Evolutionary conservation across 2,888 invertebrate genomes (phyloP).

Genomic region (Acronicta alni): DNA sequence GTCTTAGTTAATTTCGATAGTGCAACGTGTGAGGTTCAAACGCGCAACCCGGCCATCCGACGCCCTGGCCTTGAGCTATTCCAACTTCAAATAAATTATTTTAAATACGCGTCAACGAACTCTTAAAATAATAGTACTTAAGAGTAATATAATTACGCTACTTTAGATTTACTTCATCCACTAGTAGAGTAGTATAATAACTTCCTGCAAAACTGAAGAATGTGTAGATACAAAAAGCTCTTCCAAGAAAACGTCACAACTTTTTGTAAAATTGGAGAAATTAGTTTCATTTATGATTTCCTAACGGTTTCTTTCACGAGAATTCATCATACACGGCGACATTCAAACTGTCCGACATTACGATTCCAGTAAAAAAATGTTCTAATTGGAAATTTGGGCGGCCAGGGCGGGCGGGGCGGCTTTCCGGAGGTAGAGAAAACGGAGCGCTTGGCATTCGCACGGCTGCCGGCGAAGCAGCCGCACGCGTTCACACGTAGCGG

Average conservation of each 20-base stretch:
- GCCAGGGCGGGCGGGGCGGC: constrained; percentile 72
- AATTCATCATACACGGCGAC: constrained; percentile 54
- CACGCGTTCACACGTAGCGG: constrained; percentile 64
- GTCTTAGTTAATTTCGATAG: not conserved
- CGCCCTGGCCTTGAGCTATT: constrained; percentile 2
- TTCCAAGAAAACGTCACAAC: constrained; percentile 20
- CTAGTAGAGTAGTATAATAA: constrained; percentile 37
- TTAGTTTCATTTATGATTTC: constrained; percentile 35
- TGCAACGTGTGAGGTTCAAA: not conserved
- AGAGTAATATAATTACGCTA: constrained; percentile 7
- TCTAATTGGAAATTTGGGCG: constrained; percentile 75
- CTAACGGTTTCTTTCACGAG: constrained; percentile 42
- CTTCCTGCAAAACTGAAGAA: constrained; percentile 34
- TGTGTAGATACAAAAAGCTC: constrained; percentile 23
- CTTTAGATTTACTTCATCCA: constrained; percentile 27
- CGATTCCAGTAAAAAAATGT: constrained; percentile 68
- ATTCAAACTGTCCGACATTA: constrained; percentile 62
- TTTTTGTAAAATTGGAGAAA: constrained; percentile 15
- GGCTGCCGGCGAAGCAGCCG: constrained; percentile 69
- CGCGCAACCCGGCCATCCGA: not conserved
- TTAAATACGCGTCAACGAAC: constrained; percentile 4
- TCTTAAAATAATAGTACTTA: constrained; percentile 6
- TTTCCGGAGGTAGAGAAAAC: constrained; percentile 77
- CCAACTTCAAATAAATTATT: not conserved
- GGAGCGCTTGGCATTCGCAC: constrained; percentile 67